Evolutionary conservation across 1,140 invertebrate genomes (phyloP).

Genomic region (Ceratitis capitata): DNA sequence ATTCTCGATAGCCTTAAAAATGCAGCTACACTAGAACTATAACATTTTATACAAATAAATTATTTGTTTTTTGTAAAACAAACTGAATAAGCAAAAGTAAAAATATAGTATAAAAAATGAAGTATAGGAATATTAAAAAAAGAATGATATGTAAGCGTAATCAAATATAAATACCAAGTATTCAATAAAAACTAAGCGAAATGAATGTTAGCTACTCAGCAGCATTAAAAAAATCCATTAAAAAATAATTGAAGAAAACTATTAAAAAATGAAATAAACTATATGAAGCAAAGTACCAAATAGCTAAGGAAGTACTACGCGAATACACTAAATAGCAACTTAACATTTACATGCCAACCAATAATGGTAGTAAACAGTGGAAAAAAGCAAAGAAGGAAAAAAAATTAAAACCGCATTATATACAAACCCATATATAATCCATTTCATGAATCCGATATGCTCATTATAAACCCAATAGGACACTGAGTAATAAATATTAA

Average conservation of each 20-base stretch:
- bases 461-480: neutral
- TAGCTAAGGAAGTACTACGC: neutral
- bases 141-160: slow-evolving; percentile 18
- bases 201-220: neutral
- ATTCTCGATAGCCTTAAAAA: neutral
- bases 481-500: slow-evolving; percentile 7
- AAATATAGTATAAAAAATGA: slow-evolving; percentile 30
- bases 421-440: slow-evolving; percentile 5
- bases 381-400: neutral
- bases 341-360: slow-evolving; percentile 10
- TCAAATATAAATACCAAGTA: slow-evolving; percentile 35
- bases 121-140: neutral
- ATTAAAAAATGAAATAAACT: slow-evolving; percentile 33
- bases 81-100: slow-evolving; percentile 4
- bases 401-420: neutral
- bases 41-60: neutral
- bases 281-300: slow-evolving; percentile 20
- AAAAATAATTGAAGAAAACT: neutral
- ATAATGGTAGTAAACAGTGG: neutral
- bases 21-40: neutral
- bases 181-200: slow-evolving; percentile 16
- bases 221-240: neutral
- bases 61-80: neutral
- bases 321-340: neutral
- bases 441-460: neutral